phyloP scores from a whole-genome alignment of 2,888 invertebrate genomes.

The Eupithecia subumbrata region DNA sequence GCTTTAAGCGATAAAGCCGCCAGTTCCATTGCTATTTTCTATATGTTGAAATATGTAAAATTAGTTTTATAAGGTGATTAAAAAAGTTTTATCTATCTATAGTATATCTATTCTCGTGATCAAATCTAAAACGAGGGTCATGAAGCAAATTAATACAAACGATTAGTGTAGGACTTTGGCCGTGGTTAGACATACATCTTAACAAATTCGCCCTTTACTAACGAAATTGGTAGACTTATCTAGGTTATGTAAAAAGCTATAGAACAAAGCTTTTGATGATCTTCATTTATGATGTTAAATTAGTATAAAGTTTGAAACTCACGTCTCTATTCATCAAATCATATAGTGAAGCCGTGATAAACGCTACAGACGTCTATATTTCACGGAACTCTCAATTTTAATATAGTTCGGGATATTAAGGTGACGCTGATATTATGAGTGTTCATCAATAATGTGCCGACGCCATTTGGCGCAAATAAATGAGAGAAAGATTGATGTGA shows the following conservation, averaged over 20 bases:
- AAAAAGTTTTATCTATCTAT: too few species aligned
- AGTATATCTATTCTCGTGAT: not conserved
- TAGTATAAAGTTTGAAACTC: not conserved
- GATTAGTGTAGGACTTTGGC: not conserved
- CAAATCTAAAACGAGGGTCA: not conserved
- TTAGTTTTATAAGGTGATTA: too few species aligned
- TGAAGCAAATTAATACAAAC: not conserved
- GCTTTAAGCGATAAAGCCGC: too few species aligned
- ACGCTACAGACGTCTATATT: not conserved
- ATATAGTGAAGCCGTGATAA: not conserved
- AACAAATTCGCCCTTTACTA: not conserved
- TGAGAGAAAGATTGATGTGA: constrained; percentile 56
- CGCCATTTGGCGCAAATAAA: constrained; percentile 52
- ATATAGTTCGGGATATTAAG: constrained; percentile 28
- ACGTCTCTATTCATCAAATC: not conserved
- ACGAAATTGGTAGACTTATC: not conserved
- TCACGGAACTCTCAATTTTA: constrained; percentile 23
- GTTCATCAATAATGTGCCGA: constrained; percentile 52
- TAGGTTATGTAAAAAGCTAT: not conserved
- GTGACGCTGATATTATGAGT: constrained; percentile 17
- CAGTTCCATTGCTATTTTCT: too few species aligned
- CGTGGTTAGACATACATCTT: not conserved
- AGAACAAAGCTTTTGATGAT: not conserved
- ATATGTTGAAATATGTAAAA: too few species aligned
- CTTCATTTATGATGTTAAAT: not conserved